phyloP scores from a whole-genome alignment of 1,140 invertebrate genomes.

The Brachionus rotundiformis region DNA sequence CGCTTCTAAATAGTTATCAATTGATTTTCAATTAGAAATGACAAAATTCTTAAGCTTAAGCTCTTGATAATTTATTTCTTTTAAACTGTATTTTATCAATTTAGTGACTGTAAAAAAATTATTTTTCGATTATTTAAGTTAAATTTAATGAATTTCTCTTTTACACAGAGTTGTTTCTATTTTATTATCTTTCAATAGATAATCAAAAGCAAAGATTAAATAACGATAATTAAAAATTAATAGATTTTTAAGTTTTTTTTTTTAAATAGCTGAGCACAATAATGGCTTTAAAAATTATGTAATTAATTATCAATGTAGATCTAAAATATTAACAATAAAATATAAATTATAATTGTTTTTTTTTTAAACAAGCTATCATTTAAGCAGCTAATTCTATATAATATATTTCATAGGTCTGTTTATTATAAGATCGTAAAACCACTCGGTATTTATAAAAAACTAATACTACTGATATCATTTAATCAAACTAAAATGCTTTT shows the following conservation, averaged over 20 bases:
- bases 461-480: not conserved
- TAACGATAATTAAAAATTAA: not conserved
- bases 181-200: no score
- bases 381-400: not conserved
- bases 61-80: not conserved
- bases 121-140: not conserved
- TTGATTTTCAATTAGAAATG: slow-evolving; percentile 11
- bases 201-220: no score
- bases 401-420: not conserved
- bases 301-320: not conserved
- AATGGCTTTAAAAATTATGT: not conserved
- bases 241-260: not conserved
- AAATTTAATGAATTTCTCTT: no score
- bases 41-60: not conserved
- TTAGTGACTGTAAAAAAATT: no score
- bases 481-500: not conserved
- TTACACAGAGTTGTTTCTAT: no score
- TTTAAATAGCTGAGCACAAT: not conserved
- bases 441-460: not conserved
- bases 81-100: no score
- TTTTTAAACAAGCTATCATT: not conserved
- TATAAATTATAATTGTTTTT: not conserved
- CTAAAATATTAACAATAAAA: not conserved
- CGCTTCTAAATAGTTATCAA: not conserved
- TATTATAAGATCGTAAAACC: not conserved